Evolutionary conservation across 2,113 vertebrate genomes (phyloP).

Genomic region (Osmerus mordax): DNA sequence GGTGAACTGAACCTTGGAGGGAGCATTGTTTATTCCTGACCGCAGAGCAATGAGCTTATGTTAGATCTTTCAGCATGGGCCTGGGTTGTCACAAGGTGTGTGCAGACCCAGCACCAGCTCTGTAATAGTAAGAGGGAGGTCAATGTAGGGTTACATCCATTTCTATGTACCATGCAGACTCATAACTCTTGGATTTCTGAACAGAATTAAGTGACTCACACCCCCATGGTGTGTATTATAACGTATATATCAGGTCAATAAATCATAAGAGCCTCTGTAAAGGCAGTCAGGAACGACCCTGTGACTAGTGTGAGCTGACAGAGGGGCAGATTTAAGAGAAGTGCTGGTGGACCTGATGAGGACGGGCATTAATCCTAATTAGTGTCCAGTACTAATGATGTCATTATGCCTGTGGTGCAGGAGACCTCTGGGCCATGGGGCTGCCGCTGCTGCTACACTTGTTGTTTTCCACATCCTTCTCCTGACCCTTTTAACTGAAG

Average conservation of each 20-base stretch:
- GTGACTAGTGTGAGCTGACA: not conserved
- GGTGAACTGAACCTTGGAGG: constrained; percentile 1
- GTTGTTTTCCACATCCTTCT: constrained; percentile 22
- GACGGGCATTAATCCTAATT: constrained; percentile 61
- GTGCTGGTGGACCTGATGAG: constrained; percentile 22
- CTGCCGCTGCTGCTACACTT: constrained; percentile 21
- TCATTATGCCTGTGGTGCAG: constrained; percentile 41
- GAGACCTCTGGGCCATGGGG: constrained; percentile 17
- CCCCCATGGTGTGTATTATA: too few species aligned
- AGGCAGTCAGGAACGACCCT: not conserved
- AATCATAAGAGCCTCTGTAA: too few species aligned
- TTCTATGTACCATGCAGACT: not conserved
- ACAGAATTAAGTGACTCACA: not conserved
- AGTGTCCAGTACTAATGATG: constrained; percentile 52
- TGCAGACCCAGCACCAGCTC: not conserved
- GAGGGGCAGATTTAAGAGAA: constrained; percentile 32
- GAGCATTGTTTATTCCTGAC: not conserved
- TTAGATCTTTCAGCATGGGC: not conserved
- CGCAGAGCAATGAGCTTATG: not conserved
- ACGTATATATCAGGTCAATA: too few species aligned
- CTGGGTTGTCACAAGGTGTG: not conserved
- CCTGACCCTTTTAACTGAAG: constrained; percentile 25
- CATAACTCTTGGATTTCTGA: not conserved
- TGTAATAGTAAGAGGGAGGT: too few species aligned
- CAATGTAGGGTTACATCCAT: not conserved